These are phyloP conservation scores for Anarhynchus alexandrinus DNA, from an alignment of 2,113 vertebrate genomes.

Conservation along the genomic window DNA sequence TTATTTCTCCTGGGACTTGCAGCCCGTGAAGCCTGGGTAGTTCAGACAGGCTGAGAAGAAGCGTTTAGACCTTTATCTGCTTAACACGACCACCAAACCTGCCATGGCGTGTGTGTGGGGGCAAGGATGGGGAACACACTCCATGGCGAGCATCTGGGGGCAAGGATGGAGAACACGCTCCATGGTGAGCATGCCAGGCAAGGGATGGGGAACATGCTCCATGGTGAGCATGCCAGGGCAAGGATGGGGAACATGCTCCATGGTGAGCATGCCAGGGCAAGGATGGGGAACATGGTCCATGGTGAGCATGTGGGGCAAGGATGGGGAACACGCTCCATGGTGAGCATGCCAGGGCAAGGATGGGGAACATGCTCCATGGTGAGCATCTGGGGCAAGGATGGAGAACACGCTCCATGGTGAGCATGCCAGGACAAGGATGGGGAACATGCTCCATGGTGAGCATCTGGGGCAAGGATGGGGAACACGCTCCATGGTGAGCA, in stretches of 20 bases:
- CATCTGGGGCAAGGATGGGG: not conserved
- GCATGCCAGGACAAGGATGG: too few relatives aligned
- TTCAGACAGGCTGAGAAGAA: constrained; percentile 12
- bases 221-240: accelerated
- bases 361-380: too few relatives aligned
- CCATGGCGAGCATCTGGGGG: not conserved
- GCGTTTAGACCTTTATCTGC: not conserved
- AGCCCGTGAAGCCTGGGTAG: not conserved
- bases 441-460: not conserved
- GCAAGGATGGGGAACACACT: not conserved
- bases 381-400: too few relatives aligned
- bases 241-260: not conserved
- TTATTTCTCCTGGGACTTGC: constrained; percentile 1
- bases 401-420: too few relatives aligned
- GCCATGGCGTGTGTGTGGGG: not conserved
- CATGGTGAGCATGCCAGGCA: too few relatives aligned
- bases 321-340: not conserved
- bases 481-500: too few relatives aligned
- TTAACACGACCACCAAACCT: not conserved
- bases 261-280: not conserved
- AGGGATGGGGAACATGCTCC: not conserved
- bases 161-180: not conserved
- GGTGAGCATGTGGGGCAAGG: not conserved
- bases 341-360: not conserved
- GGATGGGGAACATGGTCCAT: not conserved